Conservation (phyloP, 2,113 vertebrate genomes). For the Amblyopsis rosae region DNA sequence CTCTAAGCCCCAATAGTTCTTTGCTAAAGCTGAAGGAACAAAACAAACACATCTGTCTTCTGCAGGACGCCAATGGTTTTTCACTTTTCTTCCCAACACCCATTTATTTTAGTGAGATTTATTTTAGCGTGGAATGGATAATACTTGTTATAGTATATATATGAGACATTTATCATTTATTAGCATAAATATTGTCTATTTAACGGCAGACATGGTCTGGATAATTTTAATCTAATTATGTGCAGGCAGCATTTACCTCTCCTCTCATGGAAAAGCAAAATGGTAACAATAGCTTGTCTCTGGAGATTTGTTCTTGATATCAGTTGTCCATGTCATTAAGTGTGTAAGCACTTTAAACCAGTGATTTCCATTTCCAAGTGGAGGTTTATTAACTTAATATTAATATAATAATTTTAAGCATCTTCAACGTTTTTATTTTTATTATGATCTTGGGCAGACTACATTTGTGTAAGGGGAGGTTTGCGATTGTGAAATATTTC, state of each 20-base stretch:
- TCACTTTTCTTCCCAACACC: constrained; percentile 37
- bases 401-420: no score
- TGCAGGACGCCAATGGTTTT: constrained; percentile 31
- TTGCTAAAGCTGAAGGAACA: neutral
- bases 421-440: no score
- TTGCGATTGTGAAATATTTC: no score
- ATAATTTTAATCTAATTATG: constrained; percentile 11
- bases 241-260: constrained; percentile 10
- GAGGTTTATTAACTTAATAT: no score
- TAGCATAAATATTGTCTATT: no score
- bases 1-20: constrained; percentile 3
- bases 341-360: constrained; percentile 3
- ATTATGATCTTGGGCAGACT: no score
- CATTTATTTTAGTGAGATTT: no score
- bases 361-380: no score
- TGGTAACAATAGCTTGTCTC: constrained; percentile 7
- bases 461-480: no score
- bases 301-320: constrained; percentile 9
- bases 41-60: constrained; percentile 30
- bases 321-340: neutral
- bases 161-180: no score
- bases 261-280: constrained; percentile 5
- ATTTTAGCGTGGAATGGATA: no score
- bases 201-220: constrained; percentile 18
- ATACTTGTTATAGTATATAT: no score